Evolutionary conservation across 2,797 vertebrate genomes (phyloP).

Genomic region (Hippocampus kuda): DNA sequence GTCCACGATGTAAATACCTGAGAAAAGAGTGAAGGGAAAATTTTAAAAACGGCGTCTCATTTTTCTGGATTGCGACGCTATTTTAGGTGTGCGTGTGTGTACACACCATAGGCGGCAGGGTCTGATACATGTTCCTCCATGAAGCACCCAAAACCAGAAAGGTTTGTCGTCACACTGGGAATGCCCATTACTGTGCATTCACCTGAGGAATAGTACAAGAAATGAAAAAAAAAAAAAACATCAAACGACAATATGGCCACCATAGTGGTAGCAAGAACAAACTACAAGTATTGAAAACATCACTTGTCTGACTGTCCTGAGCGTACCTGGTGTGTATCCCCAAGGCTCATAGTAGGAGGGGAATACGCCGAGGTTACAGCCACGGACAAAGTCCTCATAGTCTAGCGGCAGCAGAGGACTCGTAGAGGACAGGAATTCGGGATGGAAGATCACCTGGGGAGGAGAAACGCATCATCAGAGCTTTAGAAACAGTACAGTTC

Average conservation of each 20-base stretch:
- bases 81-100: conserved; percentile 5
- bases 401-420: conserved; percentile 92
- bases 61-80: not conserved
- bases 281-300: no score
- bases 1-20: conserved; percentile 94
- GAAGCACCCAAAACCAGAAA: conserved; percentile 95
- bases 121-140: conserved; percentile 94
- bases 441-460: conserved; percentile 85
- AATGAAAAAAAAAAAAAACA: not conserved
- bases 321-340: conserved; percentile 91
- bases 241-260: conserved; percentile 12
- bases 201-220: conserved; percentile 54
- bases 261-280: no score
- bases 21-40: not conserved
- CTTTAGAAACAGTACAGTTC: not conserved
- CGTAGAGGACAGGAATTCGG: conserved; percentile 93
- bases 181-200: conserved; percentile 98
- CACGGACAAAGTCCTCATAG: conserved; percentile 94
- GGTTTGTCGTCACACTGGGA: conserved; percentile 93
- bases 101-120: conserved; percentile 82
- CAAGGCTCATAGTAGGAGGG: conserved; percentile 97
- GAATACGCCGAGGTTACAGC: conserved; percentile 95
- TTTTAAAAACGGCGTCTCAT: not conserved
- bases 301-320: no score
- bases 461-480: not conserved